Evolutionary conservation across 2,797 vertebrate species (phyloP).

Genomic region (Cirrhinus molitorella): DNA sequence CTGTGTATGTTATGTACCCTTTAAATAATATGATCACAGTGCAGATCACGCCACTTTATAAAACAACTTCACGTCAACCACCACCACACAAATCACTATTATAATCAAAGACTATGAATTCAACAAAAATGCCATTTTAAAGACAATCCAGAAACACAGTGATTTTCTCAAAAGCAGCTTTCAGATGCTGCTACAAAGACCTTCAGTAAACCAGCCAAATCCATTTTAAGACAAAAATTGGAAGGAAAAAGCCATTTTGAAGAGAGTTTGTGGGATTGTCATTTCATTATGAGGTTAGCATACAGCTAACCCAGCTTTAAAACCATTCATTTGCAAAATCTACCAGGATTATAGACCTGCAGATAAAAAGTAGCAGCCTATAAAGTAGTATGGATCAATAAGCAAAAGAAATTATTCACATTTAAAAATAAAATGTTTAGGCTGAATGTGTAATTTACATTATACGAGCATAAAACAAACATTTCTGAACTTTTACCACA

Average conservation of each 20-base stretch:
- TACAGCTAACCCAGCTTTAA: neutral
- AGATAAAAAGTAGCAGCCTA: neutral
- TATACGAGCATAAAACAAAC: neutral
- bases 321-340: neutral
- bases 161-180: neutral
- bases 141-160: neutral
- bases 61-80: neutral
- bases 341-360: constrained; percentile 1
- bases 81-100: neutral
- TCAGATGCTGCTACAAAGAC: neutral
- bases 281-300: constrained; percentile 31
- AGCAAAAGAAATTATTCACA: neutral
- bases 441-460: neutral
- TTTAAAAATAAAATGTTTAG: neutral
- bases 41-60: neutral
- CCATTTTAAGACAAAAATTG: neutral
- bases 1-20: no score
- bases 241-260: constrained; percentile 14
- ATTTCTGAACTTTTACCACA: neutral
- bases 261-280: neutral
- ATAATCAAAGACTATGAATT: neutral
- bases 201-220: neutral
- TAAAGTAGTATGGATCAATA: neutral
- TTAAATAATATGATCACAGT: neutral
- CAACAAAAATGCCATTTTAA: no score